These are phyloP conservation scores for Herminia tarsipennalis DNA, from an alignment of 2,888 invertebrate species.

Conservation along the genomic window DNA sequence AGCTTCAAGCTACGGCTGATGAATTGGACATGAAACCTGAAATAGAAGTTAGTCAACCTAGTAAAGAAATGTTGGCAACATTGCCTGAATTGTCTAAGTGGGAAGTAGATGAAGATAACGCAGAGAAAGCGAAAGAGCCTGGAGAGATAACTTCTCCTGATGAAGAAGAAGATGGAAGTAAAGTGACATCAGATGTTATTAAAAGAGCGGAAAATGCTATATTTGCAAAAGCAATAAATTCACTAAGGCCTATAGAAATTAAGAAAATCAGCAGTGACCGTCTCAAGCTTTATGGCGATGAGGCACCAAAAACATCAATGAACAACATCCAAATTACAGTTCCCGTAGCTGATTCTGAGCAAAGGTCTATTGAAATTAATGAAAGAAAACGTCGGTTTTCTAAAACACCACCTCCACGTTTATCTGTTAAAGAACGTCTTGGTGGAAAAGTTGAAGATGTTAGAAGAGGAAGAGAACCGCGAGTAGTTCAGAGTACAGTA, in stretches of 20 bases:
- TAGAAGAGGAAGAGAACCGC: conserved; percentile 81
- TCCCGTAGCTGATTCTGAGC: conserved; percentile 74
- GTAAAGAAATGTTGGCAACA: conserved; percentile 88
- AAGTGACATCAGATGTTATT: conserved; percentile 94
- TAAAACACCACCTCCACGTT: conserved; percentile 86
- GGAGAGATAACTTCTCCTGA: conserved; percentile 80
- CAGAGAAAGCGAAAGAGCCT: conserved; percentile 73
- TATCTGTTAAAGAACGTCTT: conserved; percentile 92
- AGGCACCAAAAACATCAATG: conserved; percentile 66
- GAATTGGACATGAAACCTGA: conserved; percentile 85
- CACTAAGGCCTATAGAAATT: conserved; percentile 91
- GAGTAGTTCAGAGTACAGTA: conserved; percentile 82
- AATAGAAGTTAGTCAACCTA: conserved; percentile 61
- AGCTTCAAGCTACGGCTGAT: conserved; percentile 84
- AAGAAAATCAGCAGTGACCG: conserved; percentile 90
- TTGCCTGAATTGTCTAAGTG: conserved; percentile 94
- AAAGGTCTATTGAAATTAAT: conserved; percentile 77
- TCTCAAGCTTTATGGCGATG: conserved; percentile 88
- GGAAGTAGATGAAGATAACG: conserved; percentile 90
- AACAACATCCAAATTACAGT: conserved; percentile 85
- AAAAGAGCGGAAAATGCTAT: conserved; percentile 97
- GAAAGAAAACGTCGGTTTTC: conserved; percentile 74
- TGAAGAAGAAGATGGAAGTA: conserved; percentile 85
- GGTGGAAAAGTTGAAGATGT: conserved; percentile 90
- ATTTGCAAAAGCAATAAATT: conserved; percentile 94